phyloP scores from a whole-genome alignment of 2,113 vertebrate species.

The Cebus imitator region DNA sequence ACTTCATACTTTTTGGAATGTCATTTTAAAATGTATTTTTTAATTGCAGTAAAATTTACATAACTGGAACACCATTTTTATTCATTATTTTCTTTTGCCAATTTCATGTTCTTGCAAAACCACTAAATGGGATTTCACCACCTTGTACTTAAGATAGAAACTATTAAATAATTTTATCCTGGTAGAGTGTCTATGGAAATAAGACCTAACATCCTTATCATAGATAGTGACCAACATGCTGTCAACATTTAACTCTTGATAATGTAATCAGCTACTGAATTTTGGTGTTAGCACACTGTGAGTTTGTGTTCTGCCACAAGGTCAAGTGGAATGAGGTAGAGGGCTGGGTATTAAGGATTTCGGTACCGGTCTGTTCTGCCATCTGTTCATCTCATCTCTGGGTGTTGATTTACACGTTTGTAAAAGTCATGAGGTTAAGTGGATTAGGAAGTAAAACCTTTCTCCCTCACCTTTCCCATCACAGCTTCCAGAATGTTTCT shows the following conservation, averaged over 20 bases:
- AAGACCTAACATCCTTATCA: too few species aligned
- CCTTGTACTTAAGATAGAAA: background rate
- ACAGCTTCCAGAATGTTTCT: background rate
- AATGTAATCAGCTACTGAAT: rapidly evolving
- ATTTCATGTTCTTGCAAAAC: background rate
- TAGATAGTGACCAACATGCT: rapidly evolving
- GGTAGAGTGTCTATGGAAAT: background rate
- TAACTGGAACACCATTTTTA: background rate
- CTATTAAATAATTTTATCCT: background rate
- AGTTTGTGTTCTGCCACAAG: background rate
- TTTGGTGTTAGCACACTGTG: rapidly evolving
- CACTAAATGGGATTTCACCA: background rate
- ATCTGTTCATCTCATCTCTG: background rate
- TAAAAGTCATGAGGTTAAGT: background rate
- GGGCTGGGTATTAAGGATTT: background rate
- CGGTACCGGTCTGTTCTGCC: background rate
- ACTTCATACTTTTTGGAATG: background rate
- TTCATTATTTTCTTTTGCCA: background rate
- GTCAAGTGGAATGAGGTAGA: background rate
- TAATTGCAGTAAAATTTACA: background rate
- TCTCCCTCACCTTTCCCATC: background rate
- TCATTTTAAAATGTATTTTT: background rate
- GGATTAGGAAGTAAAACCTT: background rate
- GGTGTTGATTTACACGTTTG: background rate
- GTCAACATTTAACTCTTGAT: background rate